Base-by-base conservation (phyloP, 2,888 invertebrate genomes). In the Bellardia pandia region DNA sequence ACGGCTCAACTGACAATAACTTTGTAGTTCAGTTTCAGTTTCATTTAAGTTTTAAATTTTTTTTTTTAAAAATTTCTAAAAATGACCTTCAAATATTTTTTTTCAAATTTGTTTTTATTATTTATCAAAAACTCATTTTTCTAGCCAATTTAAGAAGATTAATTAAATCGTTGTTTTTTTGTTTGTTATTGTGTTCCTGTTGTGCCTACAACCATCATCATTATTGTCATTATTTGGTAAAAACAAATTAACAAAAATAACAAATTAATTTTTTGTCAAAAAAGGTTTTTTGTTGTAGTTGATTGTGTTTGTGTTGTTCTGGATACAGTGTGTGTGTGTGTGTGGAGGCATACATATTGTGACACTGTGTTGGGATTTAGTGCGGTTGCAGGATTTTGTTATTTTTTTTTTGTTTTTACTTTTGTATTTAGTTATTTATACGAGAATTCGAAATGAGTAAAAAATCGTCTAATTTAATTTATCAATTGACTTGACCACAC, bases 401-500 rank as follows among this genome's bases (percentile, higher is more conserved):
- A 48, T n/a, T 40, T 0, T 42, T 6, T 51, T 62, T 23, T 23
- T 23, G 23, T 23, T 23, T 23, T 23, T 23, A 23, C 62, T 62
- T 48, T 16, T 48, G 7, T 23, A 51, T 60, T 69, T 42, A 53
- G 42, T 76, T 45, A 53, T 76, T 82, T 62, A 51, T 42, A 23
- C 58, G 30, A 13, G 42, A 56, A 84, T 81, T 78, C 60, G 48
- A 48, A 68, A 68, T 2, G 42, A 42, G 1, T 72, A 80, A 40
- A 81, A 86, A 78, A 33, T 69, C 79, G 69, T 76, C 79, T 86
- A 76, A 83, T 86, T 82, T 82, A 7, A 86, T 79, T 75, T 79
- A 76, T 58, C 69, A 75, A 83, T 75, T 66, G 69, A 48, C 66
- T 71, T 72, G 79, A 74, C 82, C 74, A 64, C 64, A 80, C 45